Evolutionary conservation across 2,797 vertebrate genomes (phyloP), one percentile per base, ranked within the genome.

Genomic region (Alca torda): DNA sequence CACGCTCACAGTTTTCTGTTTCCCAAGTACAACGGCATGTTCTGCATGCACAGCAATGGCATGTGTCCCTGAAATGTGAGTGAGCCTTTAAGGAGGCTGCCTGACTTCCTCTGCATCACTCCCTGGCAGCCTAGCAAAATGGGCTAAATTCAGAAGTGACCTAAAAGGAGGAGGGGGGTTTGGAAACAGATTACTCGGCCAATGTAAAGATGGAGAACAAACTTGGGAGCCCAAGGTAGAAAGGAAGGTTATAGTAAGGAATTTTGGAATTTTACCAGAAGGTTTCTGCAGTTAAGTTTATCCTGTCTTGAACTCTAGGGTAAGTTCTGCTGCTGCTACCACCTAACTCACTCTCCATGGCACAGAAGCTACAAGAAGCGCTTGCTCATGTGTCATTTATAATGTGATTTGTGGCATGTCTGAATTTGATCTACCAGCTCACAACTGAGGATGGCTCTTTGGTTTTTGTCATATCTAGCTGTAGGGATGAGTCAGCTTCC

Each of bases 391-490:
- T 93, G 78, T 92, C 67, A 46, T 85, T 89, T 67, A 53, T 37
- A 53, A 70, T 20, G 84, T 87, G 90, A 84, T 90, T 92, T 80
- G 79, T 90, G 78, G 51, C 56, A 37, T 30, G n/a, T 82, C 63
- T 90, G 92, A 96, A 89, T 87, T 74, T 46, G 81, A 91, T 87
- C 89, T 64, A 41, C 72, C 60, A 70, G 79, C 81, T 94, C 53
- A 33, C 24, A 2, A 60, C 68, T 80, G 72, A 90, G 72, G 51
- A 72, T 43, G 50, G 59, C 74, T 76, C 21, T 87, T 81, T 73
- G 63, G 46, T 1, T 74, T 90, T 63, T 89, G 74, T 87, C 81
- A 53, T 43, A 56, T 39, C 74, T 64, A 24, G 0, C 84, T 77
- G 51, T 15, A 57, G 45, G 81, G 64, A 87, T 91, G 75, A 94